A percentile compares a stretch with the other conserved stretches of the same genome.
phyloP scores from a whole-genome alignment of 2,888 invertebrate species.

The Pyrochroa serraticornis region DNA sequence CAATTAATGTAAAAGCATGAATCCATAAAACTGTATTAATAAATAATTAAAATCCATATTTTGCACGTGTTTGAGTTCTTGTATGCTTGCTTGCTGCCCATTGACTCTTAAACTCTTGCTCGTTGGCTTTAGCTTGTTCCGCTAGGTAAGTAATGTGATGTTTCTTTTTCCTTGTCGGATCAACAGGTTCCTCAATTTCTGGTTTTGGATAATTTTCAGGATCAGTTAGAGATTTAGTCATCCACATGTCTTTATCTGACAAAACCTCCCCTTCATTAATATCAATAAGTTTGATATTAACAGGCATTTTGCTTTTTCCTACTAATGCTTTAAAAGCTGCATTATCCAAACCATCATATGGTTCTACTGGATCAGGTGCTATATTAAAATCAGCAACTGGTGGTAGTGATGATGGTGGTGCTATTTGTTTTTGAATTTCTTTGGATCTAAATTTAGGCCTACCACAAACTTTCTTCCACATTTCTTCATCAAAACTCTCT shows the following conservation, averaged over 20 bases:
- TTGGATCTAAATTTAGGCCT: slow-evolving; percentile 59
- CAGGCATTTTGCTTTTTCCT: slow-evolving; percentile 68
- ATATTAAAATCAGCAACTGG: slow-evolving; percentile 56
- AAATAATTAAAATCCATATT: slow-evolving; percentile 85
- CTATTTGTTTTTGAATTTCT: slow-evolving; percentile 56
- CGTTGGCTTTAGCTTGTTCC: slow-evolving; percentile 92
- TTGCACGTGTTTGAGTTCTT: slow-evolving; percentile 87
- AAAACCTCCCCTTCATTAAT: slow-evolving; percentile 77
- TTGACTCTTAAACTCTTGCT: slow-evolving; percentile 89
- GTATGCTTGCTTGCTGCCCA: slow-evolving; percentile 90
- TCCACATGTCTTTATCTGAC: slow-evolving; percentile 80
- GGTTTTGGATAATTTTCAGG: slow-evolving; percentile 63
- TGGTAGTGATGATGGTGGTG: slow-evolving; percentile 56
- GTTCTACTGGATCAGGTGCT: slow-evolving; percentile 58
- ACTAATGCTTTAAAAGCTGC: slow-evolving; percentile 70
- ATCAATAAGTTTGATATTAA: slow-evolving; percentile 78
- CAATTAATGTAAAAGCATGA: slow-evolving; percentile 66
- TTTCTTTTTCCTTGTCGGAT: slow-evolving; percentile 70
- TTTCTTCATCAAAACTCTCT: slow-evolving; percentile 56
- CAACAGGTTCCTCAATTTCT: slow-evolving; percentile 61
- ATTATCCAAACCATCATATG: slow-evolving; percentile 60
- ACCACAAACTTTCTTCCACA: slow-evolving; percentile 60
- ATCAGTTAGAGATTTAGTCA: slow-evolving; percentile 80
- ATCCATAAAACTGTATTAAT: too few species aligned
- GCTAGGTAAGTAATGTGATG: slow-evolving; percentile 97